A percentile compares a stretch with the other conserved stretches of the same genome.
These are phyloP conservation scores for Sebastes schlegelii DNA, from an alignment of 2,113 vertebrate genomes.

Conservation along the genomic window DNA sequence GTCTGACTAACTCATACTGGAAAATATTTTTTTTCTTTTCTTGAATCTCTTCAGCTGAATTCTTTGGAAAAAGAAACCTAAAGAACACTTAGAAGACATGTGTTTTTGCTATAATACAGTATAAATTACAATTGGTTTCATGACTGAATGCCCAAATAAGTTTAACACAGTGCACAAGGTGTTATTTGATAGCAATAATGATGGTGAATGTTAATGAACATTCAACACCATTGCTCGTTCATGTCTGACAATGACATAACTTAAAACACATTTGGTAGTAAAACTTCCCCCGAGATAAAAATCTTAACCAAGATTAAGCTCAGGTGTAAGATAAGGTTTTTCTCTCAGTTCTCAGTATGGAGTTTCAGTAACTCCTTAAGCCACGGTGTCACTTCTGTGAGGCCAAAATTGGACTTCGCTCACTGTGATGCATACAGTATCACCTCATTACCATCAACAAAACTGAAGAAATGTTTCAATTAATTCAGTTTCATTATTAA, in stretches of 20 bases:
- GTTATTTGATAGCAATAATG: not conserved
- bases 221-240: not conserved
- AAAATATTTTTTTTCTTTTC: constrained; percentile 38
- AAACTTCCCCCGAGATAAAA: constrained; percentile 31
- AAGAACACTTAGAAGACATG: not conserved
- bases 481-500: not conserved
- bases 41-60: constrained; percentile 10
- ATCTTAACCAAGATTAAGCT: constrained; percentile 36
- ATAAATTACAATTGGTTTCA: not conserved
- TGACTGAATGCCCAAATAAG: not conserved
- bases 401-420: constrained; percentile 32
- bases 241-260: not conserved
- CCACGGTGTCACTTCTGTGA: constrained; percentile 34
- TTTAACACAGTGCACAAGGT: not conserved
- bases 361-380: constrained; percentile 54
- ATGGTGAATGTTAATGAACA: not conserved
- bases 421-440: constrained; percentile 24
- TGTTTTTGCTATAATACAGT: not conserved
- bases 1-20: constrained; percentile 43
- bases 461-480: constrained; percentile 4
- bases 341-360: constrained; percentile 53
- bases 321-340: constrained; percentile 14
- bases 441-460: not conserved
- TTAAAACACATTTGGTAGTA: not conserved
- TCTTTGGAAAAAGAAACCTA: constrained; percentile 76